These are phyloP conservation scores for Phaetusa simplex DNA, from an alignment of 2,113 vertebrate species.

Conservation along the genomic window DNA sequence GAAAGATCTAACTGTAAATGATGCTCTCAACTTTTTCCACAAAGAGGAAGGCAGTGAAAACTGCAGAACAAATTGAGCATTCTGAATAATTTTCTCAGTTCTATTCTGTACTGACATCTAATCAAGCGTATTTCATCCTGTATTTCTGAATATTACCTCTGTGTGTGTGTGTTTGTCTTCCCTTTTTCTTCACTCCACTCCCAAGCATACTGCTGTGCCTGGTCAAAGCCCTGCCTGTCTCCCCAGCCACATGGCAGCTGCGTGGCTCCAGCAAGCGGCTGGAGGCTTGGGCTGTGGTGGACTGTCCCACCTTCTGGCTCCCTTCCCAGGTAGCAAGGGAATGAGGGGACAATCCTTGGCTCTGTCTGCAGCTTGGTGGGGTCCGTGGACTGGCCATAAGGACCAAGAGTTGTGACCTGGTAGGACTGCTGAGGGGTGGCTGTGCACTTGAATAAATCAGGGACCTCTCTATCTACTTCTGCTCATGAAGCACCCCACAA, in stretches of 20 bases:
- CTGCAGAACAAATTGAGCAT: neutral
- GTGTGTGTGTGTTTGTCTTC: too few species aligned
- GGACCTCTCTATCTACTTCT: neutral
- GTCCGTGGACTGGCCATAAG: accelerated
- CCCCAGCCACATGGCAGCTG: too few species aligned
- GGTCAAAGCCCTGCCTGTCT: neutral
- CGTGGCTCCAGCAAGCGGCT: too few species aligned
- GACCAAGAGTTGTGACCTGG: neutral
- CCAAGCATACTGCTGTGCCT: neutral
- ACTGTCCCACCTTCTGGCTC: neutral
- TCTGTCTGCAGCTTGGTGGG: too few species aligned
- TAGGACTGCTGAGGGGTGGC: too few species aligned
- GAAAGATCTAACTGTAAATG: neutral
- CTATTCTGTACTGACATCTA: neutral
- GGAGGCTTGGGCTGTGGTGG: neutral
- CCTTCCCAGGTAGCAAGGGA: neutral
- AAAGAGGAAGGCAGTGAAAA: neutral
- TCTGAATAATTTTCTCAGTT: neutral
- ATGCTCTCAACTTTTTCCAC: neutral
- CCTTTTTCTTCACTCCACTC: neutral
- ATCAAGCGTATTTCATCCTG: neutral
- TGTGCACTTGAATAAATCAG: neutral
- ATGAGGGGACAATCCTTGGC: accelerated
- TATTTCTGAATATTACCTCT: neutral
- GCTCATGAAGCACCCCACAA: neutral